These are phyloP conservation scores for Dryadula phaetusa DNA, from an alignment of 2,888 invertebrate species.

Conservation along the genomic window DNA sequence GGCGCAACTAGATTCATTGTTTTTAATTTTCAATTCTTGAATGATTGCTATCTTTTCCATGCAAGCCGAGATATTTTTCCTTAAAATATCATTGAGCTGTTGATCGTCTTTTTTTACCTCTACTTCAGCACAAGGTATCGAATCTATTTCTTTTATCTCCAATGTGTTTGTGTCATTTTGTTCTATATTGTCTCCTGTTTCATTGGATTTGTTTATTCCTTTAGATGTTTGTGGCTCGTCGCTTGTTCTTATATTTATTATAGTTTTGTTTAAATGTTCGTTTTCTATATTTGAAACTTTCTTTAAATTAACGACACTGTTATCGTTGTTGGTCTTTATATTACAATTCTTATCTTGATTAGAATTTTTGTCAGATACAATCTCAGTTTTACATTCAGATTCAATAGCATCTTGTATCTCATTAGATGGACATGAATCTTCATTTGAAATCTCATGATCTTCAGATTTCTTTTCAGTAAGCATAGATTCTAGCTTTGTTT, in stretches of 20 bases:
- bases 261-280: conserved; percentile 75
- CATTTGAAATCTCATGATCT: conserved; percentile 67
- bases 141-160: conserved; percentile 59
- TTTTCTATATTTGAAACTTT: conserved; percentile 79
- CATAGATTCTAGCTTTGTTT: conserved; percentile 86
- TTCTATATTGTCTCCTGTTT: conserved; percentile 47
- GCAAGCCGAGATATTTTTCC: conserved; percentile 75
- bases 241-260: conserved; percentile 54
- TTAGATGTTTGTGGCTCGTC: conserved; percentile 54
- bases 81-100: conserved; percentile 67
- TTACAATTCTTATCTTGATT: conserved; percentile 55
- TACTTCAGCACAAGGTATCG: conserved; percentile 49
- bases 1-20: conserved; percentile 58
- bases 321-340: conserved; percentile 59
- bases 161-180: conserved; percentile 44
- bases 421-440: conserved; percentile 51
- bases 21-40: conserved; percentile 73
- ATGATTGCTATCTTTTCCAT: conserved; percentile 76
- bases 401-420: conserved; percentile 40
- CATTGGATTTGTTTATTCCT: conserved; percentile 48
- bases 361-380: conserved; percentile 48
- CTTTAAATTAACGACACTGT: conserved; percentile 62
- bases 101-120: conserved; percentile 62
- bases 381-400: conserved; percentile 47
- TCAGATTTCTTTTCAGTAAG: conserved; percentile 70